Conservation (phyloP, 2,888 invertebrate species). For the Nycteola revayana region DNA sequence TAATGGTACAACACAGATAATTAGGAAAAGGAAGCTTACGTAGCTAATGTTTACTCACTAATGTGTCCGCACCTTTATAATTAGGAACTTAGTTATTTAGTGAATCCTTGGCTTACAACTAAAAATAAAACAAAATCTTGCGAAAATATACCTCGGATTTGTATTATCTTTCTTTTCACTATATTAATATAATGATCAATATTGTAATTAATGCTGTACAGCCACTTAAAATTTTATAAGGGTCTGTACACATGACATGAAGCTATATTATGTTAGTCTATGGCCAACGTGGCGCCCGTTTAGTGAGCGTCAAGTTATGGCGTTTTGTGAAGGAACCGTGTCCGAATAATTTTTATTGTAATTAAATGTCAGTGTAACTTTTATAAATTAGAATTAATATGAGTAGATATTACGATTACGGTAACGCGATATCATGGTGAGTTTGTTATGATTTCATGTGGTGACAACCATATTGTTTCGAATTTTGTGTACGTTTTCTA, state of each 20-base stretch:
- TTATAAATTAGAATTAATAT: conserved; percentile 64
- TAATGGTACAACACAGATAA: conserved; percentile 40
- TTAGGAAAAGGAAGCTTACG: conserved; percentile 55
- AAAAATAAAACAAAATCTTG: too few species aligned
- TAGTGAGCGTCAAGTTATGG: conserved; percentile 70
- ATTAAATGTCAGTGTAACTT: conserved; percentile 57
- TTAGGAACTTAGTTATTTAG: not conserved
- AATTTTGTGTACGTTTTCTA: conserved; percentile 64
- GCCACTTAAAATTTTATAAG: conserved; percentile 29
- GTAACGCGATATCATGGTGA: conserved; percentile 80
- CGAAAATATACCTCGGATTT: too few species aligned
- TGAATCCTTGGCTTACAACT: too few species aligned
- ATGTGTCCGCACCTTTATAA: conserved; percentile 27
- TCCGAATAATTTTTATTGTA: conserved; percentile 53
- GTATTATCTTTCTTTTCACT: too few species aligned
- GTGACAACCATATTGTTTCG: conserved; percentile 71
- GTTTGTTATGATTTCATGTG: conserved; percentile 47
- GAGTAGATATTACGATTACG: conserved; percentile 81
- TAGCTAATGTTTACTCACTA: conserved; percentile 15
- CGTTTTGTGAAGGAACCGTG: conserved; percentile 64
- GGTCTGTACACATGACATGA: conserved; percentile 34
- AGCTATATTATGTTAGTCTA: conserved; percentile 51
- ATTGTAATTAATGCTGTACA: too few species aligned
- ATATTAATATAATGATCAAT: too few species aligned
- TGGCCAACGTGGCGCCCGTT: conserved; percentile 70